Conservation (phyloP, 2,797 vertebrate species). For the Malacoctenus gilli region DNA sequence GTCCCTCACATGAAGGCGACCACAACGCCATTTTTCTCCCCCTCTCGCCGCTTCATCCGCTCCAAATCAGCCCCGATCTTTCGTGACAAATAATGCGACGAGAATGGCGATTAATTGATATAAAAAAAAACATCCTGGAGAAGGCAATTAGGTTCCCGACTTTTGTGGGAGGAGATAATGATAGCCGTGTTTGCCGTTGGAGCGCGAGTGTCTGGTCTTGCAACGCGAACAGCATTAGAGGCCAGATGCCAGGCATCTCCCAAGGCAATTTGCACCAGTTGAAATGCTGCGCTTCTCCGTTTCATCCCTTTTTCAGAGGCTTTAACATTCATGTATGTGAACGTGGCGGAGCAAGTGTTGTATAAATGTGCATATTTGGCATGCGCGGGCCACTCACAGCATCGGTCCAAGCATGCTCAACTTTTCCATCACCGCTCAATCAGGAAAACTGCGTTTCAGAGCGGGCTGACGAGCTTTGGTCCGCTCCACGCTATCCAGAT, state of each 20-base stretch:
- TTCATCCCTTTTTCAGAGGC: neutral
- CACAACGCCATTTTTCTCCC: slow-evolving; percentile 27
- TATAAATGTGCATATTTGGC: slow-evolving; percentile 51
- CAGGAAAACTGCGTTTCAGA: slow-evolving; percentile 16
- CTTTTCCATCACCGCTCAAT: slow-evolving; percentile 35
- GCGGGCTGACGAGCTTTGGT: slow-evolving; percentile 40
- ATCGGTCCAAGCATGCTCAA: slow-evolving; percentile 17
- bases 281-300: neutral
- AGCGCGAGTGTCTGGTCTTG: slow-evolving; percentile 18
- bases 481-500: slow-evolving; percentile 45
- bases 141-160: slow-evolving; percentile 17
- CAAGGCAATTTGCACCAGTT: slow-evolving; percentile 23
- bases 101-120: slow-evolving; percentile 36
- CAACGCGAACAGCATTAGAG: slow-evolving; percentile 17
- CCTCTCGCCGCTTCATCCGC: slow-evolving; percentile 20
- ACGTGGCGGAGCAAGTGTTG: slow-evolving; percentile 33
- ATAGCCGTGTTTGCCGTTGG: slow-evolving; percentile 32
- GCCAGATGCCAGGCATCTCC: slow-evolving; percentile 39
- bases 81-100: slow-evolving; percentile 15
- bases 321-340: slow-evolving; percentile 12
- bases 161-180: slow-evolving; percentile 37
- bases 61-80: slow-evolving; percentile 28
- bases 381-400: slow-evolving; percentile 12
- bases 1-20: slow-evolving; percentile 57
- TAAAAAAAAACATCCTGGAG: slow-evolving; percentile 24